phyloP scores from a whole-genome alignment of 2,797 vertebrate genomes.

The Amphiprion clarkii region DNA sequence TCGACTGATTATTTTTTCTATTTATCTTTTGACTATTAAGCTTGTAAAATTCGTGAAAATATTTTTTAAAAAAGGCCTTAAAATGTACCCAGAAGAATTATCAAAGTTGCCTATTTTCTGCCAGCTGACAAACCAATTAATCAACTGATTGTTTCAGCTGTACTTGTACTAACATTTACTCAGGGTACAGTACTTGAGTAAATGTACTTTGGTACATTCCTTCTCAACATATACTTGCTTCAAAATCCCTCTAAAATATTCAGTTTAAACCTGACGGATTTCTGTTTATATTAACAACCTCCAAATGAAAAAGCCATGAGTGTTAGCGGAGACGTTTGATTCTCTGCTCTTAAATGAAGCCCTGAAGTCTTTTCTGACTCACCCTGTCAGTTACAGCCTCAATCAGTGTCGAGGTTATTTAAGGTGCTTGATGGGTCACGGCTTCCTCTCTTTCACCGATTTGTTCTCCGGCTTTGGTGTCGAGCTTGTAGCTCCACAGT shows the following conservation, averaged over 20 bases:
- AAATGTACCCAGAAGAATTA: too few species aligned
- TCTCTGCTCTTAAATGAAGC: constrained; percentile 8
- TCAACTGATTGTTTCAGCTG: too few species aligned
- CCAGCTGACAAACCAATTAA: too few species aligned
- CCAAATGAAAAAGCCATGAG: neutral
- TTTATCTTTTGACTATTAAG: too few species aligned
- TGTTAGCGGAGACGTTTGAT: constrained; percentile 6
- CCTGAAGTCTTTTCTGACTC: constrained; percentile 18
- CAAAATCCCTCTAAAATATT: neutral
- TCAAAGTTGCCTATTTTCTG: too few species aligned
- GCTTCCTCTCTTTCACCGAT: neutral
- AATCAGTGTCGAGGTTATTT: constrained; percentile 33
- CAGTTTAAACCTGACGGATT: neutral
- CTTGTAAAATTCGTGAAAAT: too few species aligned
- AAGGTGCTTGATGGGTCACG: constrained; percentile 9
- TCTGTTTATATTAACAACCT: neutral
- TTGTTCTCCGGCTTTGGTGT: constrained; percentile 11
- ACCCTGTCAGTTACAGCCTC: constrained; percentile 25
- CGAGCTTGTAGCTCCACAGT: neutral
- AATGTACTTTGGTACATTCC: too few species aligned
- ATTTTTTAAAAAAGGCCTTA: too few species aligned
- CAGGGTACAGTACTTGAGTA: too few species aligned
- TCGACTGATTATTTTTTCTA: too few species aligned
- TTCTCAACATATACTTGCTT: neutral
- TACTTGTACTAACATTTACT: too few species aligned